Percentiles rank a stretch among this genome's conserved stretches.
phyloP scores from a whole-genome alignment of 2,113 vertebrate species.

The Phainopepla nitens region DNA sequence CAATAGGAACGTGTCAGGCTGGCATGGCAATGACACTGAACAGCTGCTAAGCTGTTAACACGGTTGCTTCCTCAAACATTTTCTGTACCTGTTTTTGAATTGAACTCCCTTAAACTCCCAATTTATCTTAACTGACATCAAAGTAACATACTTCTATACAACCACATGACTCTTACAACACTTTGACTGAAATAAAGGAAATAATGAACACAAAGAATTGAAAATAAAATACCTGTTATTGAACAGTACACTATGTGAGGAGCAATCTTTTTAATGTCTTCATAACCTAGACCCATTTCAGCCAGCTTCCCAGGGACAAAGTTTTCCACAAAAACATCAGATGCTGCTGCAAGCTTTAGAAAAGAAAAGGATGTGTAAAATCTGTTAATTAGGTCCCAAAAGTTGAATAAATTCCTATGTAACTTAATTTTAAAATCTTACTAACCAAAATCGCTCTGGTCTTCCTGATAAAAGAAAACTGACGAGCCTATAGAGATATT shows the following conservation, averaged over 20 bases:
- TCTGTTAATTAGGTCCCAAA: background rate
- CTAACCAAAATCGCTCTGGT: background rate
- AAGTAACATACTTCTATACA: background rate
- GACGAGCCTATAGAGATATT: background rate
- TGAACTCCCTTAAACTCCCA: background rate
- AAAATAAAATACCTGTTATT: conserved; percentile 83
- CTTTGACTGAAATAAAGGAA: background rate
- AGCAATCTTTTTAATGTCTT: conserved; percentile 77
- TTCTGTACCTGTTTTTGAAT: background rate
- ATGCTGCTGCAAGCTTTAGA: conserved; percentile 82
- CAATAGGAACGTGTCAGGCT: background rate
- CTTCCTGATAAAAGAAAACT: background rate
- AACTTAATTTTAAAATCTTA: background rate
- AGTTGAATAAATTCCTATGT: background rate
- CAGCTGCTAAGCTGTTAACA: background rate
- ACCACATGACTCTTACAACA: background rate
- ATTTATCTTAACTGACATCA: background rate
- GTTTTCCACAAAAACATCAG: conserved; percentile 93
- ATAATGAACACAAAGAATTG: background rate
- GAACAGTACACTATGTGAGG: conserved; percentile 90
- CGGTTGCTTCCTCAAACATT: background rate
- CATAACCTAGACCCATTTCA: conserved; percentile 84
- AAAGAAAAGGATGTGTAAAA: conserved; percentile 31
- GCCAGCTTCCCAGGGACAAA: conserved; percentile 88
- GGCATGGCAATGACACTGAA: background rate